Evolutionary conservation across 2,797 vertebrate genomes (phyloP), one percentile per base, ranked within the genome.

Genomic region (Coregonus suidteri): DNA sequence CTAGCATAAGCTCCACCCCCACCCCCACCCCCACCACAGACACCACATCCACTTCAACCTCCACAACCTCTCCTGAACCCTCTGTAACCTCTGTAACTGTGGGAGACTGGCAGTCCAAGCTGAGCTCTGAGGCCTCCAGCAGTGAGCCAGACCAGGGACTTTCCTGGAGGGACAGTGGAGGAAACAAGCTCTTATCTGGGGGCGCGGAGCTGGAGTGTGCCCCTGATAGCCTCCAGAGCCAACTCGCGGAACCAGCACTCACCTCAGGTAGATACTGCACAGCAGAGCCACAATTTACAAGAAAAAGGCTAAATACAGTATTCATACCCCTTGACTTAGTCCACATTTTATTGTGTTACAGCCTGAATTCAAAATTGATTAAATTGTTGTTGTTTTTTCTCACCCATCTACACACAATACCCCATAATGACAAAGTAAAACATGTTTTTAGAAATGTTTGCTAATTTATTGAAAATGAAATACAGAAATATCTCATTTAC

Each of bases 241-340:
- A 94, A 85, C 86, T 92, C 84, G 79, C 93, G 25, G 97, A 97
- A 74, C 91, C 93, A 82, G 93, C 94, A 75, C 91, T 94, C 79
- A 95, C 92, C 81, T 96, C 96, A 84, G 98, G 98, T 98, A 87
- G 90, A 94, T 83, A 20, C 34, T 7, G 20, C 13, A 20, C 6
- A 35, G 30, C 25, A 34, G 14, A 16, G 35, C 37, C 6, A 13
- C 20, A 71, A 1, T 11, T 20, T 51, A 20, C 6, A 71, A 20
- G 59, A 20, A 59, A 59, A 47, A 47, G 9, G 41, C 41, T 3
- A 47, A 47, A 47, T 47, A 3, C 9, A 47, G 41, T 47, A 47
- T 47, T 13, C 41, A 47, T 47, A 47, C 9, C 41, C 41, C 9
- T 47, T 47, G 9, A 13, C 41, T 47, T 11, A 9, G 41, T 47